Evolutionary conservation across 2,113 vertebrate genomes (phyloP).

Genomic region (Macquaria australasica): DNA sequence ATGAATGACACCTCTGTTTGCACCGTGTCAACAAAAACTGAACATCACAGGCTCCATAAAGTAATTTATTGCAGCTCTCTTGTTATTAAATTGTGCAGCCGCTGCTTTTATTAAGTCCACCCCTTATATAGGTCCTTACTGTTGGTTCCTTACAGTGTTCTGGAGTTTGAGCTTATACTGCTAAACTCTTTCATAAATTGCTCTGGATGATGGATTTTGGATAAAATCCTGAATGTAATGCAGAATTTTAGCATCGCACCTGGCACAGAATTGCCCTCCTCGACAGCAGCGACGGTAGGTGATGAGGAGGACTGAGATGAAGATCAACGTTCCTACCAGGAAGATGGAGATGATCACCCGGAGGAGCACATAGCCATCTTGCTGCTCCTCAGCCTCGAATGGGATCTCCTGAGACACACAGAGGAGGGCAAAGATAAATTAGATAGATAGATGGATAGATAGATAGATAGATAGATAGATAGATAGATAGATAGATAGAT

Average conservation of each 20-base stretch:
- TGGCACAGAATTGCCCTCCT: slow-evolving; percentile 85
- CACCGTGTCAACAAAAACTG: slow-evolving; percentile 12
- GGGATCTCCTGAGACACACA: slow-evolving; percentile 72
- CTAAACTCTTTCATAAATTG: not conserved
- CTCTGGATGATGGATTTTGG: not conserved
- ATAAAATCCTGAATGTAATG: not conserved
- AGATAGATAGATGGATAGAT: no score
- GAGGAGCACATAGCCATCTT: slow-evolving; percentile 90
- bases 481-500: no score
- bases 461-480: no score
- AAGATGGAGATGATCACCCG: slow-evolving; percentile 92
- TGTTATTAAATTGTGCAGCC: slow-evolving; percentile 23
- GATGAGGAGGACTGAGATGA: slow-evolving; percentile 90
- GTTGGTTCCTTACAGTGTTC: not conserved
- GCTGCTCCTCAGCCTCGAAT: slow-evolving; percentile 73
- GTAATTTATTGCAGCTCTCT: not conserved
- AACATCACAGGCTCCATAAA: slow-evolving; percentile 2
- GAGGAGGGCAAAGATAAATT: not conserved
- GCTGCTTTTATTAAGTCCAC: slow-evolving; percentile 8
- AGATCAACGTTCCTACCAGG: slow-evolving; percentile 90
- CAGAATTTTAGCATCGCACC: slow-evolving; percentile 78
- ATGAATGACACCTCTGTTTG: not conserved
- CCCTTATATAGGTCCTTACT: not conserved
- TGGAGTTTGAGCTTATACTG: not conserved
- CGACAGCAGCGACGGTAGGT: slow-evolving; percentile 89